Evolutionary conservation across 2,797 vertebrate species (phyloP).

Genomic region (Melanotaenia nigrans): DNA sequence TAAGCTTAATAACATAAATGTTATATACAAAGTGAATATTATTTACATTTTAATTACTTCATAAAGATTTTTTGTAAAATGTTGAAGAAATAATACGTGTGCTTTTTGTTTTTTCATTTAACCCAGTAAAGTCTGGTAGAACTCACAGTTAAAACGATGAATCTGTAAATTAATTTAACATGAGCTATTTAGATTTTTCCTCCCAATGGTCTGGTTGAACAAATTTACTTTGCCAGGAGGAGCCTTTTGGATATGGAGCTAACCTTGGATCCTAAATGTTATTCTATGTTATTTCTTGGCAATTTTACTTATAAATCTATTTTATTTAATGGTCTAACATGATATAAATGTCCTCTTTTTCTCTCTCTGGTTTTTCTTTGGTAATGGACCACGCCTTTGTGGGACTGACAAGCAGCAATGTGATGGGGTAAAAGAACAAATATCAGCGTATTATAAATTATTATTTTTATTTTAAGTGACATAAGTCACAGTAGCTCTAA

Average conservation of each 20-base stretch:
- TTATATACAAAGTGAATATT: too few relatives aligned
- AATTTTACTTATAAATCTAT: slow-evolving; percentile 30
- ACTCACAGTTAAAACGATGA: background rate
- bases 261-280: too few relatives aligned
- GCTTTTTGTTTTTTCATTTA: too few relatives aligned
- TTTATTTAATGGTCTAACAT: slow-evolving; percentile 13
- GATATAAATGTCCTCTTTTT: slow-evolving; percentile 49
- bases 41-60: too few relatives aligned
- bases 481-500: background rate
- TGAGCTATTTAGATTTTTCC: background rate
- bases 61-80: background rate
- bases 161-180: background rate
- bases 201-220: background rate
- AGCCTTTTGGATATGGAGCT: too few relatives aligned
- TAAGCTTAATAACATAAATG: too few relatives aligned
- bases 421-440: slow-evolving; percentile 82
- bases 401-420: slow-evolving; percentile 80
- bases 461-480: background rate
- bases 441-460: background rate
- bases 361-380: slow-evolving; percentile 57
- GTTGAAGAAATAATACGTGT: too few relatives aligned
- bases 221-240: background rate
- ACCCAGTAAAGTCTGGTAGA: too few relatives aligned
- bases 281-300: background rate
- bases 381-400: slow-evolving; percentile 61